Evolutionary conservation across 2,888 invertebrate genomes (phyloP).

Genomic region (Arge pagana): DNA sequence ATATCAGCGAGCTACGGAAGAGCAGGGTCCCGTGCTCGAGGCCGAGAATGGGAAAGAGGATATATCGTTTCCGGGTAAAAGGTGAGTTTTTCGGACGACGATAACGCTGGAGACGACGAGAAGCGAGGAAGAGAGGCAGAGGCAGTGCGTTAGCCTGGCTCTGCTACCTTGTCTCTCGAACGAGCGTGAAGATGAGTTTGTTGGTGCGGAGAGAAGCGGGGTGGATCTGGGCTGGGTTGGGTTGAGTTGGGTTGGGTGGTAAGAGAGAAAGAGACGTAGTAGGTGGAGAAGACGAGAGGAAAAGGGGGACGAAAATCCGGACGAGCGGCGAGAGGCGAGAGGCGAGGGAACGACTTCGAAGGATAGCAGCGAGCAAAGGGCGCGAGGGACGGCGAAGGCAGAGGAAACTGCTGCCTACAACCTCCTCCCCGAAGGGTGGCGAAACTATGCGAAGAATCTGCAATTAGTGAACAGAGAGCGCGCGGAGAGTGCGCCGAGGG

Average conservation of each 20-base stretch:
- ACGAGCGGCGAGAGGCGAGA: slow-evolving; percentile 9
- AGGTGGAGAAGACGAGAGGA: slow-evolving; percentile 23
- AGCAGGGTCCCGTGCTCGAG: too few species aligned
- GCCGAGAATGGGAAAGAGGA: too few species aligned
- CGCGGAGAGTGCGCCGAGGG: slow-evolving; percentile 61
- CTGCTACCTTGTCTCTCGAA: too few species aligned
- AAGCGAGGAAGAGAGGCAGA: too few species aligned
- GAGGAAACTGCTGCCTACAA: slow-evolving; percentile 34
- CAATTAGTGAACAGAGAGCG: slow-evolving; percentile 88
- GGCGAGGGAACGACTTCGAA: slow-evolving; percentile 30
- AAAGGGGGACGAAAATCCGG: slow-evolving; percentile 12
- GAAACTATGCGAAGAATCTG: slow-evolving; percentile 97
- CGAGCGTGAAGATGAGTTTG: not conserved
- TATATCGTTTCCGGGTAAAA: too few species aligned
- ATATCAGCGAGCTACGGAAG: too few species aligned
- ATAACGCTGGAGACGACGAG: too few species aligned
- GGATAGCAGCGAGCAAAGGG: slow-evolving; percentile 34
- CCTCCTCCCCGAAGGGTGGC: slow-evolving; percentile 62
- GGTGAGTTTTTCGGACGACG: too few species aligned
- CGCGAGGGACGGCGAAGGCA: slow-evolving; percentile 36
- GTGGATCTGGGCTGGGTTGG: slow-evolving; percentile 28
- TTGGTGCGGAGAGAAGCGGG: slow-evolving; percentile 4
- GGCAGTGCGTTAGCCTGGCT: slow-evolving; percentile 9
- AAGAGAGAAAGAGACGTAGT: slow-evolving; percentile 29
- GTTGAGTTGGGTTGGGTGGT: slow-evolving; percentile 18